A percentile compares a stretch with the other conserved stretches of the same genome.
These are phyloP conservation scores for Unio pictorum DNA, from an alignment of 2,888 invertebrate species.

Conservation along the genomic window DNA sequence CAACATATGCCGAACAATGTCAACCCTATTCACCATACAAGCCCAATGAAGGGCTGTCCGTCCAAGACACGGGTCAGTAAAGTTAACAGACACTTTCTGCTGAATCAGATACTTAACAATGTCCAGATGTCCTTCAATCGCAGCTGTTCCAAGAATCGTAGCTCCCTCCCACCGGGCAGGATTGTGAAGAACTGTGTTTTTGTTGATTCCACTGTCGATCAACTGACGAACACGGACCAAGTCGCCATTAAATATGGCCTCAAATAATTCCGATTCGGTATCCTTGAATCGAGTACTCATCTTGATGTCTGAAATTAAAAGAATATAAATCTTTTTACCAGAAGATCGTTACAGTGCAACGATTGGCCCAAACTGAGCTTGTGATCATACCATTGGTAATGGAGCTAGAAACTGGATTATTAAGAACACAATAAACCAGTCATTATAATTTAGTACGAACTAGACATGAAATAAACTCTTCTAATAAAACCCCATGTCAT, in stretches of 20 bases:
- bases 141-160: slow-evolving; percentile 48
- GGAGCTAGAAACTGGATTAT: too few relatives aligned
- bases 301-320: slow-evolving; percentile 5
- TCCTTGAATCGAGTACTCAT: slow-evolving; percentile 12
- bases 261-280: slow-evolving; percentile 24
- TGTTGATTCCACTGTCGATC: slow-evolving; percentile 41
- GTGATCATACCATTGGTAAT: too few relatives aligned
- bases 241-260: slow-evolving; percentile 46
- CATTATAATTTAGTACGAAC: too few relatives aligned
- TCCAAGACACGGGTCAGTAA: slow-evolving; percentile 39
- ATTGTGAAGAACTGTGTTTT: slow-evolving; percentile 46
- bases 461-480: too few relatives aligned
- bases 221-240: slow-evolving; percentile 36
- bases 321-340: too few relatives aligned
- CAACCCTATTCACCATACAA: slow-evolving; percentile 34
- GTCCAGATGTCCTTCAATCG: slow-evolving; percentile 39
- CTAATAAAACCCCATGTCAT: too few relatives aligned
- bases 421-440: too few relatives aligned
- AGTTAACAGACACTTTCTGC: slow-evolving; percentile 36
- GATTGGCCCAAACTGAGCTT: too few relatives aligned
- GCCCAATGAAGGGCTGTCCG: slow-evolving; percentile 56
- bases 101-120: slow-evolving; percentile 39
- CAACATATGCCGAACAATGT: slow-evolving; percentile 12
- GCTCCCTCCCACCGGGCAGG: slow-evolving; percentile 42
- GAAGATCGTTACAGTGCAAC: too few relatives aligned